Evolutionary conservation across 2,888 invertebrate genomes (phyloP).

Genomic region (Keiferia lycopersicella): DNA sequence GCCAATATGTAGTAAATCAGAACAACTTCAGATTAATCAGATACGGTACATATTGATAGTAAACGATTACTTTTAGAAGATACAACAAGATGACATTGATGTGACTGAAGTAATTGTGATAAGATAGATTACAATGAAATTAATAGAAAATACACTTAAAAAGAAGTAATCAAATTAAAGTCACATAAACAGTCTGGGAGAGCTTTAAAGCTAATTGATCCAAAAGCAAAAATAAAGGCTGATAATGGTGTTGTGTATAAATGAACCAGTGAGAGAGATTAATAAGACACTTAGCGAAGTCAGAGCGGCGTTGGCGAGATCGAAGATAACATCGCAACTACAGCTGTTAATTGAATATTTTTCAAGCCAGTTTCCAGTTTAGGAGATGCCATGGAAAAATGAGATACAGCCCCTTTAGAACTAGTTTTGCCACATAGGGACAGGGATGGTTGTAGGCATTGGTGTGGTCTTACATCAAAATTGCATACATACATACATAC

Average conservation of each 20-base stretch:
- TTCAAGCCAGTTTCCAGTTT: constrained; percentile 20
- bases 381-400: constrained; percentile 3
- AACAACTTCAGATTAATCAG: background rate
- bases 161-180: background rate
- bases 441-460: background rate
- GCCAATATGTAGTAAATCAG: constrained; percentile 14
- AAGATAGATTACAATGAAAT: background rate
- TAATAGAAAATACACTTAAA: background rate
- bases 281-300: constrained; percentile 60
- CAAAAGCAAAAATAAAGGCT: constrained; percentile 16
- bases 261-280: constrained; percentile 56
- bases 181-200: background rate
- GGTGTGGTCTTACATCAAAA: too few relatives aligned
- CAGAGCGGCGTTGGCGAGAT: constrained; percentile 50
- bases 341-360: constrained; percentile 30
- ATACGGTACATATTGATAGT: too few relatives aligned
- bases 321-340: constrained; percentile 47
- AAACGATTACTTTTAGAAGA: too few relatives aligned
- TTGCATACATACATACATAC: too few relatives aligned
- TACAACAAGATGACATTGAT: too few relatives aligned
- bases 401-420: constrained; percentile 7
- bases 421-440: constrained; percentile 1
- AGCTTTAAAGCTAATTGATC: constrained; percentile 5
- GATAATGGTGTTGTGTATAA: constrained; percentile 51
- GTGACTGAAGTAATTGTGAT: background rate